Evolutionary conservation across 2,113 vertebrate genomes (phyloP).

Genomic region (Boleophthalmus pectinirostris): DNA sequence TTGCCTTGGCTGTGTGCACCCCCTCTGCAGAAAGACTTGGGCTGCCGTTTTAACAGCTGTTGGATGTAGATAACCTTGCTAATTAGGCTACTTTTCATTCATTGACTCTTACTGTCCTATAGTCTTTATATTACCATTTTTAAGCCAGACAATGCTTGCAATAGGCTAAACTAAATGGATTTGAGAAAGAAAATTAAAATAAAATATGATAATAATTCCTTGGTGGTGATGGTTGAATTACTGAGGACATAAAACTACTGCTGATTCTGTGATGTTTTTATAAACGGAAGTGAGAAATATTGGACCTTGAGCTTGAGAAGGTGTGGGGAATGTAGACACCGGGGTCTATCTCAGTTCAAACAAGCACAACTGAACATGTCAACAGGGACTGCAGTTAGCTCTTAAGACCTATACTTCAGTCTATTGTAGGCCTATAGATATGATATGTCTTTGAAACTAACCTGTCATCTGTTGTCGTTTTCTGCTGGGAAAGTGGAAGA

Average conservation of each 20-base stretch:
- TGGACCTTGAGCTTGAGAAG: slow-evolving; percentile 68
- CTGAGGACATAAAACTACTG: slow-evolving; percentile 8
- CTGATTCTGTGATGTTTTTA: slow-evolving; percentile 19
- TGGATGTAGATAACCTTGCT: slow-evolving; percentile 28
- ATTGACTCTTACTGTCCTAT: neutral
- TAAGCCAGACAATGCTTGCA: too few relatives aligned
- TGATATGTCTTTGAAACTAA: neutral
- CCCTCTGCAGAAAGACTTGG: slow-evolving; percentile 16
- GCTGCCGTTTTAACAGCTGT: slow-evolving; percentile 44
- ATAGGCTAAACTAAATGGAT: neutral
- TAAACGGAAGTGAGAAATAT: slow-evolving; percentile 58
- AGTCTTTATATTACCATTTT: too few relatives aligned
- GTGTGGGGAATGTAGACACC: slow-evolving; percentile 65
- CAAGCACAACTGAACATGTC: slow-evolving; percentile 41
- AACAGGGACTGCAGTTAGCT: slow-evolving; percentile 14
- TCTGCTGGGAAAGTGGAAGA: slow-evolving; percentile 14
- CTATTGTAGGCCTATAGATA: neutral
- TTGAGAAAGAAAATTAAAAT: too few relatives aligned
- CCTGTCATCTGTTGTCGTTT: slow-evolving; percentile 16
- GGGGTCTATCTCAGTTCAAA: slow-evolving; percentile 60
- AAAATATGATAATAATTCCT: too few relatives aligned
- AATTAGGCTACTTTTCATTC: slow-evolving; percentile 13
- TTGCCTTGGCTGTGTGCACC: neutral
- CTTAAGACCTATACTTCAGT: neutral
- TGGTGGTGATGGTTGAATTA: slow-evolving; percentile 1